Evolutionary conservation across 2,113 vertebrate species (phyloP).

Genomic region (Stigmatopora nigra): DNA sequence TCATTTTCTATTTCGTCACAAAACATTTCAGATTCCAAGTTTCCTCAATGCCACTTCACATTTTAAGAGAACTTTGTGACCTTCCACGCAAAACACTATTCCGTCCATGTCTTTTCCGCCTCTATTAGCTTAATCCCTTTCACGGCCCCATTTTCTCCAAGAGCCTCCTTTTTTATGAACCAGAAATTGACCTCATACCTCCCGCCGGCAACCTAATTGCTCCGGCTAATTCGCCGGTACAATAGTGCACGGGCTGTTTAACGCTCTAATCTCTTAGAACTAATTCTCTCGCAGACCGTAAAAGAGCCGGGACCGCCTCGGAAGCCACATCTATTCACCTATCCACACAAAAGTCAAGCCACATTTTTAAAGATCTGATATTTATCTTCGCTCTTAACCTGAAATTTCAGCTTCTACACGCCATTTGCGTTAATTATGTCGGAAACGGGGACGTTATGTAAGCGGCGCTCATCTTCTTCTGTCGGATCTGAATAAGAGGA

Average conservation of each 20-base stretch:
- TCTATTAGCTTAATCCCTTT: slow-evolving; percentile 1
- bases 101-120: neutral
- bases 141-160: neutral
- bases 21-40: too few relatives aligned
- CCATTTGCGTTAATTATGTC: slow-evolving; percentile 33
- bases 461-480: slow-evolving; percentile 41
- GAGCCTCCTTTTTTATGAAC: slow-evolving; percentile 13
- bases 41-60: neutral
- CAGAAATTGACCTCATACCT: slow-evolving; percentile 3
- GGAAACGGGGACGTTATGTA: slow-evolving; percentile 47
- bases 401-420: slow-evolving; percentile 18
- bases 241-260: slow-evolving; percentile 34
- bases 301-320: slow-evolving; percentile 3
- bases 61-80: neutral
- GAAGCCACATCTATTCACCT: neutral
- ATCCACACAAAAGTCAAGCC: neutral
- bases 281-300: slow-evolving; percentile 27
- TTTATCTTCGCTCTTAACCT: neutral
- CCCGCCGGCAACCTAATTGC: slow-evolving; percentile 6
- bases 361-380: neutral
- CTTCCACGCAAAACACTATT: too few relatives aligned
- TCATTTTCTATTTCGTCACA: neutral
- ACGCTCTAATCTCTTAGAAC: slow-evolving; percentile 32
- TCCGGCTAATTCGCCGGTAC: slow-evolving; percentile 16
- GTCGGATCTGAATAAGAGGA: slow-evolving; percentile 52